Conservation (phyloP, 2,888 invertebrate species). For the Allacma fusca region DNA sequence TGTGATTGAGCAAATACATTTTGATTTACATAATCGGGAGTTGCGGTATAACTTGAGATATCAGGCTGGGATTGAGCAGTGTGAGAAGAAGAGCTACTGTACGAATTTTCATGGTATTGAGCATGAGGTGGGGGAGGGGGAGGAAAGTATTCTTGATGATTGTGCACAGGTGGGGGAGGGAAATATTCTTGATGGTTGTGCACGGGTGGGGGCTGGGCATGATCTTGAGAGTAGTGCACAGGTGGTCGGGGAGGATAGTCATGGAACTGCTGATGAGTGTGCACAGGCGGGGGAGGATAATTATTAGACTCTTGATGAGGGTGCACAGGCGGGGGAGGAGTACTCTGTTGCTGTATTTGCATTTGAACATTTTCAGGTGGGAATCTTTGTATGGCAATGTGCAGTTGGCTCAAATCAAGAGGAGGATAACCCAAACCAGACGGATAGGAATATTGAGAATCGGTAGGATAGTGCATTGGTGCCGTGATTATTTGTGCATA, state of each 20-base stretch:
- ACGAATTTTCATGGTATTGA: not conserved
- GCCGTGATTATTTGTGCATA: constrained; percentile 53
- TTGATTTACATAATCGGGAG: constrained; percentile 6
- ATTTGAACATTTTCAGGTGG: constrained; percentile 53
- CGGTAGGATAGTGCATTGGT: constrained; percentile 44
- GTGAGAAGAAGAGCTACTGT: not conserved
- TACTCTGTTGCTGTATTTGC: constrained; percentile 37
- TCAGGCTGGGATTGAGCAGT: constrained; percentile 14
- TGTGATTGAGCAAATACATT: constrained; percentile 29
- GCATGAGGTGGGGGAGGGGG: constrained; percentile 9
- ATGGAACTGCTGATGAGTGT: too few species aligned
- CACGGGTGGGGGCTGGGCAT: not conserved
- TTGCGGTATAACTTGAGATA: constrained; percentile 3
- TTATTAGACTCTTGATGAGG: too few species aligned
- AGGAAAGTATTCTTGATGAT: not conserved
- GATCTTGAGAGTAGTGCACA: constrained; percentile 1
- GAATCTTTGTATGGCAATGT: constrained; percentile 55
- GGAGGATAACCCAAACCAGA: constrained; percentile 27
- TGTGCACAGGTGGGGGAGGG: not conserved
- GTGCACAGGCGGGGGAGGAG: constrained; percentile 28
- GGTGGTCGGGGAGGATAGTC: constrained; percentile 19
- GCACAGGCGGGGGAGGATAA: too few species aligned
- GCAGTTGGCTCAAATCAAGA: constrained; percentile 41
- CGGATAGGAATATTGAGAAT: constrained; percentile 26
- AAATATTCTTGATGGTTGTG: constrained; percentile 21